A percentile compares a stretch with the other conserved stretches of the same genome.
Evolutionary conservation across 1,140 invertebrate species (phyloP).

Genomic region (Papilio aristodemus): DNA sequence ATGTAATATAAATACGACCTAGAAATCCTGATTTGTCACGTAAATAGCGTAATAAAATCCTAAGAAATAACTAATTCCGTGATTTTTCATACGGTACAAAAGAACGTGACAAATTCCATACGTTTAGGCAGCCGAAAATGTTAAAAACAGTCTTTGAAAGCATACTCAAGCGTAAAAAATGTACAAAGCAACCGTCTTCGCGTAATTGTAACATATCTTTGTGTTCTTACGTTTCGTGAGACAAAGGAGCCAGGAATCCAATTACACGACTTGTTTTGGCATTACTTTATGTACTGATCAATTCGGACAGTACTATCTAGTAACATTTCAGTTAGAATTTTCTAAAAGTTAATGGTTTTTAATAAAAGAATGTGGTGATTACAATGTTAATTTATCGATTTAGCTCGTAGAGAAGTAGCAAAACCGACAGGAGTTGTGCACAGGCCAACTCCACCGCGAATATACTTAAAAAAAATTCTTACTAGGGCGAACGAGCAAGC

Average conservation of each 20-base stretch:
- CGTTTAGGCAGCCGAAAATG: background rate
- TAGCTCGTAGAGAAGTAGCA: no score
- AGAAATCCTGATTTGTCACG: background rate
- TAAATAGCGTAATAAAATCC: background rate
- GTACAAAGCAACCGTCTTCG: slow-evolving; percentile 22
- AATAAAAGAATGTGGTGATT: no score
- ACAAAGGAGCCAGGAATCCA: slow-evolving; percentile 23
- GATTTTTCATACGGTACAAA: background rate
- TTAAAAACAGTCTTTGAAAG: background rate
- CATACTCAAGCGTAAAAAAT: slow-evolving; percentile 24
- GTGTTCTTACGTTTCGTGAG: slow-evolving; percentile 7
- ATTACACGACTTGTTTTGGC: slow-evolving; percentile 10
- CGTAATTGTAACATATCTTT: slow-evolving; percentile 22
- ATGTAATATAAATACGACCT: no score
- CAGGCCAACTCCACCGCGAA: no score
- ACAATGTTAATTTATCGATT: no score
- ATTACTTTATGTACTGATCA: background rate
- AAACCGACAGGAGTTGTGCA: no score
- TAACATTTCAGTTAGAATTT: background rate
- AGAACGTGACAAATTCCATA: background rate
- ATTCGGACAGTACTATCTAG: background rate
- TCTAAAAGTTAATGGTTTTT: background rate
- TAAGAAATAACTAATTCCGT: background rate
- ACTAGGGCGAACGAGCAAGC: no score
- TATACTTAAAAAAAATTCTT: no score